Conservation (phyloP, 1,140 invertebrate genomes). For the Trypoxylus dichotomus region DNA sequence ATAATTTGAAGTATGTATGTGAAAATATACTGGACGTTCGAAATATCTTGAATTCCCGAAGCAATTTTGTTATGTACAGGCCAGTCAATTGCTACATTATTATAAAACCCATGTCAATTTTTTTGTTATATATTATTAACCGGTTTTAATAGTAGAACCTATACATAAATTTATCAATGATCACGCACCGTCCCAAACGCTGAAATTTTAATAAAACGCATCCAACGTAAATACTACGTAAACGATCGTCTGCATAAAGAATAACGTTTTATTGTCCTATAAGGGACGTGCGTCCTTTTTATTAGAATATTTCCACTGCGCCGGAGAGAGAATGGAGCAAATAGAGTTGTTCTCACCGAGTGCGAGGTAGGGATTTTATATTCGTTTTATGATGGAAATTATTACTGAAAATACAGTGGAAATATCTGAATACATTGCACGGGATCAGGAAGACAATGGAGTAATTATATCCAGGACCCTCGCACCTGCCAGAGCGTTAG, state of each 20-base stretch:
- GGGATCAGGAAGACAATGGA: conserved; percentile 44
- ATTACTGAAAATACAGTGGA: conserved; percentile 29
- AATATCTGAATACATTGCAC: conserved; percentile 29
- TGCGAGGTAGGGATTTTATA: conserved; percentile 22
- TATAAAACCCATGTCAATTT: too few relatives aligned
- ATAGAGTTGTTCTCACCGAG: not conserved
- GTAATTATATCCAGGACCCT: conserved; percentile 47
- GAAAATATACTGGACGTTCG: too few relatives aligned
- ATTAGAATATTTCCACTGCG: not conserved
- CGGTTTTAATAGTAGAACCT: too few relatives aligned
- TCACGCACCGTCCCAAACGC: not conserved
- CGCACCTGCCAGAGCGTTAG: conserved; percentile 42
- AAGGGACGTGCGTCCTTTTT: not conserved
- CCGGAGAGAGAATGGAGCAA: not conserved
- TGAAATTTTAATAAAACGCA: not conserved
- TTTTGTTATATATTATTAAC: too few relatives aligned
- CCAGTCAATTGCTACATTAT: too few relatives aligned
- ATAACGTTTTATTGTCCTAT: not conserved
- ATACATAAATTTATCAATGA: too few relatives aligned
- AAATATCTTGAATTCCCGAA: too few relatives aligned
- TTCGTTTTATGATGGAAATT: conserved; percentile 29
- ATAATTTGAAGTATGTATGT: too few relatives aligned
- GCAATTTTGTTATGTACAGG: too few relatives aligned
- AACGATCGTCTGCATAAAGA: conserved; percentile 2
- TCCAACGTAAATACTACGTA: not conserved